Evolutionary conservation across 2,113 vertebrate genomes (phyloP), one percentile per base, ranked within the genome.

Genomic region (Takifugu bimaculatus): DNA sequence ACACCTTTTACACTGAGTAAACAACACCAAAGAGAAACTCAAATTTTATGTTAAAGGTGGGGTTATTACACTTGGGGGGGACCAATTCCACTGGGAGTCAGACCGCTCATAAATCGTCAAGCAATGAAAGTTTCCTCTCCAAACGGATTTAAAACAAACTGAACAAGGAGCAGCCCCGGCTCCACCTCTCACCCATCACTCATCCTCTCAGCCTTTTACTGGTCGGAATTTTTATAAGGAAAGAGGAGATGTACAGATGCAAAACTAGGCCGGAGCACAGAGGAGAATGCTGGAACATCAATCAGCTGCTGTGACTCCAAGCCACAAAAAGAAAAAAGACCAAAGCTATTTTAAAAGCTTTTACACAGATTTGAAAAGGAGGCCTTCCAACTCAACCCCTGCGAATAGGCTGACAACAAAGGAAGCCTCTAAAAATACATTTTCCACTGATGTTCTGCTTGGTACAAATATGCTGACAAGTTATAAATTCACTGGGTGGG

Each of bases 61-160:
- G 78, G 65, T 78, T 82, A 76, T 83, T 78, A 84, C 70, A 80
- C 66, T 64, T 63, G 78, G 75, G 57, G 35, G 11, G 26, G 65
- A 73, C 72, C 65, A 62, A 71, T 84, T 82, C 85, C 79, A 29
- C 29, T 14, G 81, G 68, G 81, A 82, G 63, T 75, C 65, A 48
- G 63, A 78, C 63, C 67, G 70, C 63, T 77, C 73, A 83, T 90
- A 89, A 88, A 90, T 90, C 88, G 87, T 78, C 70, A 74, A 78
- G 84, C 78, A 88, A 88, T 88, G 81, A 88, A 88, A 87, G 87
- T 84, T 84, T 86, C 80, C 82, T 84, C 75, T 85, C 73, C 75
- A 87, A 88, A 84, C 77, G 81, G 78, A 77, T 74, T 75, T 84
- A 84, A 87, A 84, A 83, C 81, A 85, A 86, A 89, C 86, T 77